Percentiles rank a stretch among this genome's conserved stretches.
Conservation (phyloP, 2,113 vertebrate genomes). For the Dicerorhinus sumatrensis region DNA sequence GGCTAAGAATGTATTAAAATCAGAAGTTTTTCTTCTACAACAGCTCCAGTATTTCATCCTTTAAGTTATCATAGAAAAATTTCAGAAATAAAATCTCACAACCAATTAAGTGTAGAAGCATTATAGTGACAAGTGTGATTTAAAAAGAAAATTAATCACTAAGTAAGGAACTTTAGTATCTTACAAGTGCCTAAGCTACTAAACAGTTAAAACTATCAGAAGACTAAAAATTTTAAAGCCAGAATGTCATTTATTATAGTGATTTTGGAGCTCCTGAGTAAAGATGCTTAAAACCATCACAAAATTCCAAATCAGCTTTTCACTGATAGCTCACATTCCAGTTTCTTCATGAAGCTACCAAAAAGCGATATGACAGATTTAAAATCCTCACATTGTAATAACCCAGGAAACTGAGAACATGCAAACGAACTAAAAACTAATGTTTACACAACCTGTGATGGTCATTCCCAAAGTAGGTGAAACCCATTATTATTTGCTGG, state of each 20-base stretch:
- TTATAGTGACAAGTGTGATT: not conserved
- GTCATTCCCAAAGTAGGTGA: not conserved
- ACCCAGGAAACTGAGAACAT: not conserved
- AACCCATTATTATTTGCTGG: not conserved
- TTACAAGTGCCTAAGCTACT: not conserved
- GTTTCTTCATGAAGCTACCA: not conserved
- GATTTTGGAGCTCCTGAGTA: not conserved
- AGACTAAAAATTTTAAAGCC: not conserved
- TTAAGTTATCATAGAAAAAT: conserved; percentile 58
- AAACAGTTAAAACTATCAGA: conserved; percentile 19
- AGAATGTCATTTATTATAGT: not conserved
- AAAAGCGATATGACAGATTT: not conserved
- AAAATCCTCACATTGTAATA: not conserved
- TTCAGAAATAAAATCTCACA: conserved; percentile 48
- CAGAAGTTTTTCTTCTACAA: conserved; percentile 97
- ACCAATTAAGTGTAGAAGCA: conserved; percentile 9
- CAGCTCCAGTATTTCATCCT: conserved; percentile 99
- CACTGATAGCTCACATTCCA: not conserved
- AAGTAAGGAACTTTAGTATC: not conserved
- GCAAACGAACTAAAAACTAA: conserved; percentile 29
- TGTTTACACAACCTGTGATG: not conserved
- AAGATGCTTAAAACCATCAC: not conserved
- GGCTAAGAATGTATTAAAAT: conserved; percentile 97
- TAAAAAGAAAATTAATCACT: not conserved
- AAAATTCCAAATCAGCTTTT: not conserved